Evolutionary conservation across 2,797 vertebrate genomes (phyloP).

Genomic region (Ficedula albicollis): DNA sequence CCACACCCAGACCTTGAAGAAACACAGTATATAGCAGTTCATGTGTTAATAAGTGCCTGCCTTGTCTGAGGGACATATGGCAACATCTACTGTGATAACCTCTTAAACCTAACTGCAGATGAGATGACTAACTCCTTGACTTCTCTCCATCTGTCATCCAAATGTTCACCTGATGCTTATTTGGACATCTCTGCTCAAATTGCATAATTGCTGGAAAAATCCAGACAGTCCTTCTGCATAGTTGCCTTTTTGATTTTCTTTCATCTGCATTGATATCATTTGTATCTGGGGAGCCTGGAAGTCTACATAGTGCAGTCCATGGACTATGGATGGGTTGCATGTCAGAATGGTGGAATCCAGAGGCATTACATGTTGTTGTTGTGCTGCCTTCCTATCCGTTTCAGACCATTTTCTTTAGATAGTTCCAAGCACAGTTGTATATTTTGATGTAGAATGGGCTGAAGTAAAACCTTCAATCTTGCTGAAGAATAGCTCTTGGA

Average conservation of each 20-base stretch:
- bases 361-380: not conserved
- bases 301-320: not conserved
- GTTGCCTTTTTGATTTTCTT: not conserved
- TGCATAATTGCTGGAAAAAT: not conserved
- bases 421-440: not conserved
- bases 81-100: not conserved
- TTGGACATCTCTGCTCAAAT: not conserved
- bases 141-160: slow-evolving; percentile 2
- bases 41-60: not conserved
- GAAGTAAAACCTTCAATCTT: not conserved
- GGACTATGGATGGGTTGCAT: not conserved
- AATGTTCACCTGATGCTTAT: slow-evolving; percentile 10
- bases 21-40: not conserved
- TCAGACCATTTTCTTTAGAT: not conserved
- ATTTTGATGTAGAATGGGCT: not conserved
- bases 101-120: slow-evolving; percentile 21
- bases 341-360: not conserved
- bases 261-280: not conserved
- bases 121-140: not conserved
- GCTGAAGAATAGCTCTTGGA: not conserved
- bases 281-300: not conserved
- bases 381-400: not conserved
- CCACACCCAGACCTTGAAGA: not conserved
- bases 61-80: not conserved
- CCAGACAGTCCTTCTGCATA: not conserved